These are phyloP conservation scores for Noctua pronuba DNA, from an alignment of 2,888 invertebrate species.

Conservation along the genomic window DNA sequence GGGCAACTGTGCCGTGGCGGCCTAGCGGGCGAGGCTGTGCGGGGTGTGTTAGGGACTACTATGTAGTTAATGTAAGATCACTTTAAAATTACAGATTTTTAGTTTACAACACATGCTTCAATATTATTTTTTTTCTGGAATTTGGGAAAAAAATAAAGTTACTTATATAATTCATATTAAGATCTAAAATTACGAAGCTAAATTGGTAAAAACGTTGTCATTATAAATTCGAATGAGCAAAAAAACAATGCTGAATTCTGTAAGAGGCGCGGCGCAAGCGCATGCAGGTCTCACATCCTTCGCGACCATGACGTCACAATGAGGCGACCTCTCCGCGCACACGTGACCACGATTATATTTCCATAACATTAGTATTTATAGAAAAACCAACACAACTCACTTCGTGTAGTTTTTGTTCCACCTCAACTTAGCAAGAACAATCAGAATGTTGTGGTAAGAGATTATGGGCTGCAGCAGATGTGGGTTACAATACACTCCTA, in stretches of 20 bases:
- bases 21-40: no score
- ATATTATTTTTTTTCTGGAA: background rate
- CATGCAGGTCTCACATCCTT: constrained; percentile 41
- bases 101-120: background rate
- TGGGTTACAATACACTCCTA: background rate
- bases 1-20: no score
- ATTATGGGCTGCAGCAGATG: background rate
- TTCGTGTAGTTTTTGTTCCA: background rate
- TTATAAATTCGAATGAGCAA: background rate
- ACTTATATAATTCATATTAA: background rate
- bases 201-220: background rate
- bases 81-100: background rate
- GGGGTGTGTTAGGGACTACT: background rate
- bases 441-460: background rate
- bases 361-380: constrained; percentile 42
- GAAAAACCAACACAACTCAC: constrained; percentile 10
- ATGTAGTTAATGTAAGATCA: background rate
- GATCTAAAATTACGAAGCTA: constrained; percentile 7
- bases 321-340: constrained; percentile 42
- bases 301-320: constrained; percentile 39
- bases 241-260: background rate
- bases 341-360: constrained; percentile 45
- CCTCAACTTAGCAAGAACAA: background rate
- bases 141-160: background rate
- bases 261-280: constrained; percentile 8